Evolutionary conservation across 2,113 vertebrate species (phyloP), one percentile per base, ranked within the genome.

Genomic region (Toxotes chatareus): DNA sequence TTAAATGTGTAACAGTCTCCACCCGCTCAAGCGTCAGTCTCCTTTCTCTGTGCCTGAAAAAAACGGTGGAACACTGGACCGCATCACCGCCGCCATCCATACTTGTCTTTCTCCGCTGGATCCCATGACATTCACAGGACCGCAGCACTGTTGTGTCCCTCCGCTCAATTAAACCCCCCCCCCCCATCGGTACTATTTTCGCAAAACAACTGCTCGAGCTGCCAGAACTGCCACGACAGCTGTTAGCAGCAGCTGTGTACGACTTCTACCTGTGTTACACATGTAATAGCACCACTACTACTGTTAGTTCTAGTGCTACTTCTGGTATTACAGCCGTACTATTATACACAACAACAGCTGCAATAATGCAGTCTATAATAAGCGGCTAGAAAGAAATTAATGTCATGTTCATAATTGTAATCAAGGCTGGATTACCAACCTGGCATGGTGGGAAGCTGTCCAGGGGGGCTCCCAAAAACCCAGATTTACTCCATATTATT

Each of bases 1-100:
- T 95, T 95, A 95, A 95, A 95, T 87, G 89, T 91, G 91, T 85
- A 76, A 93, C 93, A 91, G 94, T 94, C 93, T 96, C 94, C 95
- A 92, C 94, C 95, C 94, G 94, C 92, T 76, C 79, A 17, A 91
- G 85, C 93, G 90, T 92, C 91, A 91, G 91, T 82, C 85, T 94
- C 85, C 87, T 89, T 87, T 88, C 92, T 90, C 90, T 91, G 82
- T 27, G 88, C 76, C 61, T 82, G 88, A 89, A 94, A 86, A 27
- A 86, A 84, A 72, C 90, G 13, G 82, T 92, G 90, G 91, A 91
- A 93, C 91, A 89, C 87, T 89, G 91, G 82, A 76, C 90, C 93
- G 87, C 90, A 93, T 85, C 92, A 94, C 94, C 73, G 81, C 92
- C 73, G 83, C 76, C 66, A 89, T 87, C 89, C 86, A 90, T 75